Conservation (phyloP, 1,140 invertebrate genomes). For the Drosophila elegans region DNA sequence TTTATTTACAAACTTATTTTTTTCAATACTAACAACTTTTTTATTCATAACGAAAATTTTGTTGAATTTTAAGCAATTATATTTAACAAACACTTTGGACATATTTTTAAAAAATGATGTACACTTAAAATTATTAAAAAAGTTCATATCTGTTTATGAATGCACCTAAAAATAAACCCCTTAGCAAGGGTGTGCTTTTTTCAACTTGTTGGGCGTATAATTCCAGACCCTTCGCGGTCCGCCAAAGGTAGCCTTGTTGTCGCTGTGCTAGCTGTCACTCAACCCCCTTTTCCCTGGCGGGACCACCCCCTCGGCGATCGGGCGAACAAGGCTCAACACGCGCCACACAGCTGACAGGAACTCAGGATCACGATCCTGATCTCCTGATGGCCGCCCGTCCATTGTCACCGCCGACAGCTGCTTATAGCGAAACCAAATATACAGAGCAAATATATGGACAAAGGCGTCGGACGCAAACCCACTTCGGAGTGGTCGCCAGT, state of each 20-base stretch:
- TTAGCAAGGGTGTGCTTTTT: slow-evolving; percentile 1
- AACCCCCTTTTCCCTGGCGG: slow-evolving; percentile 4
- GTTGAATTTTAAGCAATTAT: too few relatives aligned
- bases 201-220: not conserved
- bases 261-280: slow-evolving; percentile 48
- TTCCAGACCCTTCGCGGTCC: not conserved
- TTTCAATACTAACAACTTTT: too few relatives aligned
- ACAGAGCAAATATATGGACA: slow-evolving; percentile 17
- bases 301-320: slow-evolving; percentile 20
- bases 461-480: slow-evolving; percentile 20
- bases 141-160: not conserved
- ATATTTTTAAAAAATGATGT: too few relatives aligned
- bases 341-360: slow-evolving; percentile 71
- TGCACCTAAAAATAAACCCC: not conserved
- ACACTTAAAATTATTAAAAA: too few relatives aligned
- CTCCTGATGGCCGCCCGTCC: slow-evolving; percentile 18
- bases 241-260: slow-evolving; percentile 17
- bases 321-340: slow-evolving; percentile 45
- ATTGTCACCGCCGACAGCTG: slow-evolving; percentile 53
- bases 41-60: too few relatives aligned
- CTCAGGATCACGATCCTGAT: slow-evolving; percentile 49
- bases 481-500: slow-evolving; percentile 32
- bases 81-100: too few relatives aligned
- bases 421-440: not conserved
- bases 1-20: too few relatives aligned